Evolutionary conservation across 2,888 invertebrate species (phyloP), one percentile per base, ranked within the genome.

Genomic region (Mimachlamys varia): DNA sequence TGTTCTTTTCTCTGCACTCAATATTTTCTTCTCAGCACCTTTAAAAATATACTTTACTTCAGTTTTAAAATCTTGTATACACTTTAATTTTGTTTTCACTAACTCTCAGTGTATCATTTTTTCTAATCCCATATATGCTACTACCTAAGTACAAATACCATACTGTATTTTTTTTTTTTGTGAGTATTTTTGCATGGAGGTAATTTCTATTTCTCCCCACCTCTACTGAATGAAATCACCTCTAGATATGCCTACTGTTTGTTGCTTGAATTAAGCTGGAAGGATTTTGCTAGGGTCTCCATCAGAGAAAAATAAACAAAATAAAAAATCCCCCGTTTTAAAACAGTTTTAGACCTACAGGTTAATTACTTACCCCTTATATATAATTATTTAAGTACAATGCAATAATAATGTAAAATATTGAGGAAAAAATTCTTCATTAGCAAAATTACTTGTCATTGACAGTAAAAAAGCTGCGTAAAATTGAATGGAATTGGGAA

Each of bases 221-320:
- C 22, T 62, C 7, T 62, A 27, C 27, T 76, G 76, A 76, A 76
- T 76, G 76, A 76, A 0, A 33, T 27, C 76, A 76, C 76, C 76
- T 33, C 27, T 76, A 76, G 76, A 33, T 76, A 76, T 76, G 76
- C 33, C 76, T 33, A 27, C 33, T 76, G 76, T 76, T 0, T 76
- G 76, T 76, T 33, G 76, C 76, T 33, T 76, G 76, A 33, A 76
- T 15, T 33, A 76, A 76, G 76, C 76, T 76, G 76, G 76, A 76
- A 76, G 76, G 76, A 76, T 76, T 76, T 76, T 76, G 76, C 76
- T 27, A 76, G 76, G 76, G 33, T 76, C 33, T 76, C 33, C 33
- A 33, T 76, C 0, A 33, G 27, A 76, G 10, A 27, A 27, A 58
- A 58, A 19, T 58, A n/a, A 53, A 53, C 5, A 44, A 44, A 44